These are phyloP conservation scores for Cotesia chilonis DNA, from an alignment of 1,140 invertebrate genomes.

Conservation along the genomic window DNA sequence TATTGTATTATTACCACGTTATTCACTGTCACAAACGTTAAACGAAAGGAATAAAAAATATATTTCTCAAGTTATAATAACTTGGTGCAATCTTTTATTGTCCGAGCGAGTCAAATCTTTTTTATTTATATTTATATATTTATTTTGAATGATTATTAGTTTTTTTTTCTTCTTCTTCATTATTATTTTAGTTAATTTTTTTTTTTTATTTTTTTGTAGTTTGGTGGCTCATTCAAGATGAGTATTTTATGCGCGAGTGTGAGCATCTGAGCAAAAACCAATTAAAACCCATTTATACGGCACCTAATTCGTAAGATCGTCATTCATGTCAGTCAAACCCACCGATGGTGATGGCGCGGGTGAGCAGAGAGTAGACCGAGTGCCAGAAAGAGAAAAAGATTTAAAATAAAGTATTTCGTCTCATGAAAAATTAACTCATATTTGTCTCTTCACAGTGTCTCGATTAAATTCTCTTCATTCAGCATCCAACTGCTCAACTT, in stretches of 20 bases:
- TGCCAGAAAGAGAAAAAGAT: neutral
- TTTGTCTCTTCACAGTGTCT: slow-evolving; percentile 62
- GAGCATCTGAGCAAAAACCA: slow-evolving; percentile 44
- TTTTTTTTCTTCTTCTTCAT: too few species aligned
- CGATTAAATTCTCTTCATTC: slow-evolving; percentile 54
- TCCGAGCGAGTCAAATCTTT: neutral
- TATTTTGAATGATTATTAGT: too few species aligned
- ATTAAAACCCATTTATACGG: slow-evolving; percentile 63
- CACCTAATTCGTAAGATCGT: slow-evolving; percentile 58
- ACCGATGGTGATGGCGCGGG: neutral
- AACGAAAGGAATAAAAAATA: slow-evolving; percentile 5
- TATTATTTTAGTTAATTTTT: neutral
- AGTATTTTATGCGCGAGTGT: slow-evolving; percentile 19
- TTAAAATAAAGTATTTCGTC: slow-evolving; percentile 32
- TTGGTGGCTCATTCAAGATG: slow-evolving; percentile 2
- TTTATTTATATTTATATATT: too few species aligned
- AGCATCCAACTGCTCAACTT: slow-evolving; percentile 56
- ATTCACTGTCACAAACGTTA: slow-evolving; percentile 20
- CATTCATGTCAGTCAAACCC: slow-evolving; percentile 49
- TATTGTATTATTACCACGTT: slow-evolving; percentile 18
- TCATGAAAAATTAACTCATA: slow-evolving; percentile 65
- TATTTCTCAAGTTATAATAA: slow-evolving; percentile 4
- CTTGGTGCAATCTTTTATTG: slow-evolving; percentile 14
- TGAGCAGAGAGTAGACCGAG: neutral
- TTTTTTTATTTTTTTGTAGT: neutral